phyloP scores from a whole-genome alignment of 2,113 vertebrate species.

The Amblyornis subalaris region DNA sequence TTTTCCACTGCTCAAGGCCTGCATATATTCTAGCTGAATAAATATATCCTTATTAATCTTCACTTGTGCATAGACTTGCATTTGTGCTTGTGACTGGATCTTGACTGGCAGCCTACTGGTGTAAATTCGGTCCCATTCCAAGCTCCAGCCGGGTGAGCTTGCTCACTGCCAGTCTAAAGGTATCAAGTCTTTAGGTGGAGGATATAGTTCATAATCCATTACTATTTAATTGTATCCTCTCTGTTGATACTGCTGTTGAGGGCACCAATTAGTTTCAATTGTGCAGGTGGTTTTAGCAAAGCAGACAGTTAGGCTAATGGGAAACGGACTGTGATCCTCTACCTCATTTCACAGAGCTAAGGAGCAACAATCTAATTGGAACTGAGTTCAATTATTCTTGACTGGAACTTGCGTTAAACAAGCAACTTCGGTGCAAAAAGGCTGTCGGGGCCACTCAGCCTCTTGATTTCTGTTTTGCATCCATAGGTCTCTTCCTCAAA shows the following conservation, averaged over 20 bases:
- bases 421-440: background rate
- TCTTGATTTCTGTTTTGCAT: background rate
- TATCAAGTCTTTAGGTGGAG: background rate
- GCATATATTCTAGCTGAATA: background rate
- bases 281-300: slow-evolving; percentile 51
- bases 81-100: background rate
- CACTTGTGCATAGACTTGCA: background rate
- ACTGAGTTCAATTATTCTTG: slow-evolving; percentile 48
- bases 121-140: background rate
- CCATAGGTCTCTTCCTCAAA: background rate
- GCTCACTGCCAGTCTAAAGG: background rate
- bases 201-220: slow-evolving; percentile 1
- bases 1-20: background rate
- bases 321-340: slow-evolving; percentile 32
- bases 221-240: slow-evolving; percentile 19
- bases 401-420: slow-evolving; percentile 37
- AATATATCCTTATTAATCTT: background rate
- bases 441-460: background rate
- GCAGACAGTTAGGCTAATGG: slow-evolving; percentile 45
- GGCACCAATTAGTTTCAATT: slow-evolving; percentile 49
- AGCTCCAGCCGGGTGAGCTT: background rate
- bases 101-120: background rate
- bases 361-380: slow-evolving; percentile 36
- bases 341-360: slow-evolving; percentile 44
- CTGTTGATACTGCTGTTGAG: background rate